Evolutionary conservation across 2,113 vertebrate species (phyloP), one percentile per base, ranked within the genome.

Genomic region (Nanger granti): DNA sequence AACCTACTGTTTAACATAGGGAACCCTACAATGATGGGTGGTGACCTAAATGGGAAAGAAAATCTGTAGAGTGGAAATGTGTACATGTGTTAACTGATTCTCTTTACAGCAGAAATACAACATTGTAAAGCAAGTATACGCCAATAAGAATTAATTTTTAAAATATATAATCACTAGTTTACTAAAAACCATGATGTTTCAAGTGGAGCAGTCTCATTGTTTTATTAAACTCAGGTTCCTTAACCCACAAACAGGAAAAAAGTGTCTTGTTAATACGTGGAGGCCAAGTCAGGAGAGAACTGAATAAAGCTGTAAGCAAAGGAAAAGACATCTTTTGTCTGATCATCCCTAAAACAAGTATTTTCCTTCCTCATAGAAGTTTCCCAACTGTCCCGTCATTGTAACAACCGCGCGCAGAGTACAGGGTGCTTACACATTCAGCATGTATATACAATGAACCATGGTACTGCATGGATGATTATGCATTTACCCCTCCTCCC

Each of bases 171-270:
- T n/a, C 66, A 52, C 22, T 44, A 13, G 37, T 76, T 84, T 80
- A 89, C 79, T n/a, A 79, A 93, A 96, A 91, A 41, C 86, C 69
- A 26, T 29, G 52, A 64, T 80, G 87, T 80, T 93, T 97, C 82
- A 96, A 91, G 97, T 64, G 24, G 54, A 94, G 83, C 91, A 44
- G 76, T 88, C 84, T 37, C 54, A 17, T 66, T 60, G 59, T 90
- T 97, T 94, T 91, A 93, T 97, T 97, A 85, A 96, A 86, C 82
- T 91, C 26, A 44, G n/a, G 93, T 83, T 89, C 59, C 90, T 84
- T 69, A 47, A 22, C 17, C 31, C 62, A 96, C 88, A 86, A 2
- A 47, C 1, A 37, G 57, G 52, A 49, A 62, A 64, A 84, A 82
- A 83, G 26, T 5, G 10, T 2, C 80, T 34, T 62, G 26, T 37